Percentiles rank a stretch among this genome's conserved stretches.
Conservation (phyloP, 2,888 invertebrate genomes). For the Micoletzkya japonica region DNA sequence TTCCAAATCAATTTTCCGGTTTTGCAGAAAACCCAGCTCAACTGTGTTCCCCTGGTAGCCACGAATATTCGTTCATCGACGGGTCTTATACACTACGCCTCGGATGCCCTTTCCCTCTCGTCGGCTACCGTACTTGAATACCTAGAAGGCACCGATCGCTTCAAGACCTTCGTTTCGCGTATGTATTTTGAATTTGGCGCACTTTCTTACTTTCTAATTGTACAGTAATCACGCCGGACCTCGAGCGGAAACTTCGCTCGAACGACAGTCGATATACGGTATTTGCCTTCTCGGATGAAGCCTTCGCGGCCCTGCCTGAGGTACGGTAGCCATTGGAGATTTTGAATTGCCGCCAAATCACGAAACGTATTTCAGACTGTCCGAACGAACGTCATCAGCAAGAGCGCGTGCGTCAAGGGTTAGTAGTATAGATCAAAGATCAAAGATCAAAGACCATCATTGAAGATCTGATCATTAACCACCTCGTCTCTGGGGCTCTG, state of each 20-base stretch:
- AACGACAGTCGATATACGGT: conserved; percentile 14
- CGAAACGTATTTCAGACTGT: conserved; percentile 10
- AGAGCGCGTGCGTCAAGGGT: conserved; percentile 29
- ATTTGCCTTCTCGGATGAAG: conserved; percentile 26
- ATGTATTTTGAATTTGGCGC: background rate
- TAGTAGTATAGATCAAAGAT: background rate
- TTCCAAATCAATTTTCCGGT: background rate
- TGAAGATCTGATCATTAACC: conserved; percentile 27
- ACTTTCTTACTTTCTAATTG: no score
- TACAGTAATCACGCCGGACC: conserved; percentile 24
- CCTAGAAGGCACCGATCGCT: conserved; percentile 19
- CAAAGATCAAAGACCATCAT: background rate
- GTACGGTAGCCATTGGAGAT: background rate
- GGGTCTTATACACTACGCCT: conserved; percentile 12
- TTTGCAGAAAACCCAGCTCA: conserved; percentile 18
- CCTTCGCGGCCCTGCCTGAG: conserved; percentile 19
- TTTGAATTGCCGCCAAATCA: background rate
- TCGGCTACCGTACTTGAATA: conserved; percentile 19
- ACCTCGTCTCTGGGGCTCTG: conserved; percentile 21
- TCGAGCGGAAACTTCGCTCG: conserved; percentile 17
- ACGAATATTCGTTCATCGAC: conserved; percentile 13
- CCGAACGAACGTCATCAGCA: conserved; percentile 20
- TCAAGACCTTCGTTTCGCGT: conserved; percentile 30
- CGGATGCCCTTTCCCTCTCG: conserved; percentile 18
- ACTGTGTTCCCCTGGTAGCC: conserved; percentile 17